Conservation (phyloP, 2,113 vertebrate genomes). For the Otocyon megalotis region DNA sequence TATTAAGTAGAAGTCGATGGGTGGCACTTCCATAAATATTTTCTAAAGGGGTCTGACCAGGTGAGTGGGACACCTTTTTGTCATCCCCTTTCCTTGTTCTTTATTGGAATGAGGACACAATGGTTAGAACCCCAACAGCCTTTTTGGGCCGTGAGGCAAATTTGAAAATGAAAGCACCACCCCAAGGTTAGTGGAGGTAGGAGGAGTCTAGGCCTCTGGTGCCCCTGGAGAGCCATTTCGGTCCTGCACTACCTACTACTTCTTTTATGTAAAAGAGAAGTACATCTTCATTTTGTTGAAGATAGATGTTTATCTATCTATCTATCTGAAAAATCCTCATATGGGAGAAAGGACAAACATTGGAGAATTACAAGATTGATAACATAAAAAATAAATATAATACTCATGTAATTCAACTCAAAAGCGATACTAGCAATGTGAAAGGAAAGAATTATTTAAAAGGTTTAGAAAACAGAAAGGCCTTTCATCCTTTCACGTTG, state of each 20-base stretch:
- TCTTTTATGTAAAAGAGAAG: background rate
- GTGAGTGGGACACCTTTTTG: background rate
- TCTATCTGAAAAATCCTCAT: background rate
- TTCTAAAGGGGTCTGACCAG: background rate
- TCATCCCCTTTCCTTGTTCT: background rate
- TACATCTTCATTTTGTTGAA: background rate
- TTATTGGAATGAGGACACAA: background rate
- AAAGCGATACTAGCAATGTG: background rate
- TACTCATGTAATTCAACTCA: background rate
- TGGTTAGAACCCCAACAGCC: background rate
- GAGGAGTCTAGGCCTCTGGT: background rate
- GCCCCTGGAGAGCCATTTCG: background rate
- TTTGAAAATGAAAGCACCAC: background rate
- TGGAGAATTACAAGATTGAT: background rate
- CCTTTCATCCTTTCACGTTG: background rate
- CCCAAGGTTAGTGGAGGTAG: background rate
- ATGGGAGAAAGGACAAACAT: constrained; percentile 7
- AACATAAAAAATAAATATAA: background rate
- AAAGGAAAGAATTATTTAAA: background rate
- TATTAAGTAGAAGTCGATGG: background rate
- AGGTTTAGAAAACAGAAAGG: background rate
- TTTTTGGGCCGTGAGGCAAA: background rate
- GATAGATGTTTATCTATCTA: background rate
- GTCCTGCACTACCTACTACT: background rate
- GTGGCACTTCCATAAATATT: background rate